Percentiles rank a stretch among this genome's conserved stretches.
phyloP scores from a whole-genome alignment of 2,113 vertebrate genomes.

The Serinus canaria region DNA sequence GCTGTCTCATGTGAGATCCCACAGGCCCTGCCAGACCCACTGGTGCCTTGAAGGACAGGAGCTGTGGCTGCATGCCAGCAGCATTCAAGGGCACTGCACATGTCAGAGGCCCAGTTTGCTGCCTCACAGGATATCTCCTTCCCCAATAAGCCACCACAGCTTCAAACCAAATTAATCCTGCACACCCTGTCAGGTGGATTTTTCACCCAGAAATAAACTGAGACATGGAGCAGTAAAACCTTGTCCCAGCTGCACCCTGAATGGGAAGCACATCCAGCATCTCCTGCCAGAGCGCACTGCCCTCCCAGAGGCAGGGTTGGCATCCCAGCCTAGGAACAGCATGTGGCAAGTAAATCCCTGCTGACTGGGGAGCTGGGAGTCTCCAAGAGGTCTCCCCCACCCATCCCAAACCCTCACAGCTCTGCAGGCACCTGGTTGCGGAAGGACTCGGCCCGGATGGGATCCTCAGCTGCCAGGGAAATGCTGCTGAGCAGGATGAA shows the following conservation, averaged over 20 bases:
- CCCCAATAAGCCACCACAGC: background rate
- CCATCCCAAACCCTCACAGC: background rate
- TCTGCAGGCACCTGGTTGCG: conserved; percentile 81
- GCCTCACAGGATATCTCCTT: background rate
- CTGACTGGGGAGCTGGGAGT: background rate
- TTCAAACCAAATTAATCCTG: background rate
- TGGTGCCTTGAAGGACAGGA: background rate
- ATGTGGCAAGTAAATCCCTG: background rate
- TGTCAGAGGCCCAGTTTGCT: background rate
- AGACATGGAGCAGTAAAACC: background rate
- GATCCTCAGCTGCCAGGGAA: conserved; percentile 94
- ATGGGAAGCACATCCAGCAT: background rate
- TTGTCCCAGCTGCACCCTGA: background rate
- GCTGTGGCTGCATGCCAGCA: background rate
- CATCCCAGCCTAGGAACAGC: background rate
- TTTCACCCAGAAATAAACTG: background rate
- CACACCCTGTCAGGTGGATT: background rate
- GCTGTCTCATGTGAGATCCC: background rate
- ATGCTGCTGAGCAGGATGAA: conserved; percentile 99
- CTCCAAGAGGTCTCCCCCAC: background rate
- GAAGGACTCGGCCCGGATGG: conserved; percentile 89
- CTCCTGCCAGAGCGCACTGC: background rate
- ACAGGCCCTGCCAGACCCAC: background rate
- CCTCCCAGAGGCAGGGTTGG: background rate
- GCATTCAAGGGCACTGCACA: background rate